A percentile compares a stretch with the other conserved stretches of the same genome.
These are phyloP conservation scores for Peromyscus maniculatus DNA, from an alignment of 2,113 vertebrate species.

Conservation along the genomic window DNA sequence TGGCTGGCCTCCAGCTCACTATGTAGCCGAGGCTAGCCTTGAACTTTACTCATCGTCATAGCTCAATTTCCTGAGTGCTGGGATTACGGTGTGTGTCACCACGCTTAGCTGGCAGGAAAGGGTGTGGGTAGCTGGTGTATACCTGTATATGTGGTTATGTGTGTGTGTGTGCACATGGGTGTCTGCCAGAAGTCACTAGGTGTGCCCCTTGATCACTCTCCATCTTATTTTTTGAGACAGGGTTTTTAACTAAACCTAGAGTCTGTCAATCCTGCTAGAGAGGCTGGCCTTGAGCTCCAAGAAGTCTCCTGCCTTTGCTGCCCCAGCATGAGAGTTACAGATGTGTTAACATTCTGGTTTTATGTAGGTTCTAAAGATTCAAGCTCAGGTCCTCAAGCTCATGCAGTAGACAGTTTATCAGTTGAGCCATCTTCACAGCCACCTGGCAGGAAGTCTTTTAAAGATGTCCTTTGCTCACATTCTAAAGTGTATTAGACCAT, in stretches of 20 bases:
- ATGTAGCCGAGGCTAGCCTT: neutral
- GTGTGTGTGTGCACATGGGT: neutral
- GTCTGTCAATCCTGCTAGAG: neutral
- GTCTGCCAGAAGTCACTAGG: neutral
- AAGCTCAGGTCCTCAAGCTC: neutral
- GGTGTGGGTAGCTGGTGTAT: neutral
- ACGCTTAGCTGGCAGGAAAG: neutral
- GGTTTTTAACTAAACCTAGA: neutral
- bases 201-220: neutral
- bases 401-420: neutral
- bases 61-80: neutral
- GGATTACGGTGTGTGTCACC: neutral
- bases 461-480: neutral
- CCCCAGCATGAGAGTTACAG: neutral
- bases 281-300: neutral
- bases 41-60: neutral
- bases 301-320: neutral
- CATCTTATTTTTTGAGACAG: neutral
- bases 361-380: neutral
- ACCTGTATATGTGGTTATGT: neutral
- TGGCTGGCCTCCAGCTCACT: neutral
- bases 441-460: neutral
- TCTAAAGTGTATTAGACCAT: neutral
- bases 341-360: neutral
- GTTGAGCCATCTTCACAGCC: neutral